These are phyloP conservation scores for Pituophis catenifer DNA, from an alignment of 2,113 vertebrate genomes.

Conservation along the genomic window DNA sequence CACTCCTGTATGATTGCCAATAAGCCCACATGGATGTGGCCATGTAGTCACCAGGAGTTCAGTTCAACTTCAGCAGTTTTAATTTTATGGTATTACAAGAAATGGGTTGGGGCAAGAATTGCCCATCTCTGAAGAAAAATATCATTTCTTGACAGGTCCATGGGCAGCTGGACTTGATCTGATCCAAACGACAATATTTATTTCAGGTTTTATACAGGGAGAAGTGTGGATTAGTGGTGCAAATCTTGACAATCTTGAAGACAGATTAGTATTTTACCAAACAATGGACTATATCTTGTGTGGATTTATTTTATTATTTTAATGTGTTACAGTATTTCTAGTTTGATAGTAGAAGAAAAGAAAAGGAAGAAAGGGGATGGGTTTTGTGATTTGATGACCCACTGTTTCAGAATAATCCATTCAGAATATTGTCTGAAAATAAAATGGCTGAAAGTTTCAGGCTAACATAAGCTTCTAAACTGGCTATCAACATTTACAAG, in stretches of 20 bases:
- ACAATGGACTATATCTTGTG: rapidly evolving
- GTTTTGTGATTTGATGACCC: neutral
- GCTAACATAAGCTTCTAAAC: neutral
- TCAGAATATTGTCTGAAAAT: neutral
- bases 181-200: neutral
- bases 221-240: neutral
- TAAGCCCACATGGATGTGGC: neutral
- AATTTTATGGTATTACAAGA: neutral
- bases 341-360: neutral
- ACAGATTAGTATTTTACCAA: neutral
- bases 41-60: neutral
- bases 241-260: neutral
- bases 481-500: neutral
- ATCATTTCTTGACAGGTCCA: neutral
- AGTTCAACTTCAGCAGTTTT: neutral
- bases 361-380: neutral
- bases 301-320: neutral
- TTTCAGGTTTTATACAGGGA: neutral
- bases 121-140: neutral
- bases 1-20: neutral
- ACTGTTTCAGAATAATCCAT: neutral
- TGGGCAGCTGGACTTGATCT: neutral
- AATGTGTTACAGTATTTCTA: neutral
- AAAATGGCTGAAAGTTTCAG: neutral
- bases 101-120: neutral